Evolutionary conservation across 1,140 invertebrate genomes (phyloP).

Genomic region (Matsumurasca onukii): DNA sequence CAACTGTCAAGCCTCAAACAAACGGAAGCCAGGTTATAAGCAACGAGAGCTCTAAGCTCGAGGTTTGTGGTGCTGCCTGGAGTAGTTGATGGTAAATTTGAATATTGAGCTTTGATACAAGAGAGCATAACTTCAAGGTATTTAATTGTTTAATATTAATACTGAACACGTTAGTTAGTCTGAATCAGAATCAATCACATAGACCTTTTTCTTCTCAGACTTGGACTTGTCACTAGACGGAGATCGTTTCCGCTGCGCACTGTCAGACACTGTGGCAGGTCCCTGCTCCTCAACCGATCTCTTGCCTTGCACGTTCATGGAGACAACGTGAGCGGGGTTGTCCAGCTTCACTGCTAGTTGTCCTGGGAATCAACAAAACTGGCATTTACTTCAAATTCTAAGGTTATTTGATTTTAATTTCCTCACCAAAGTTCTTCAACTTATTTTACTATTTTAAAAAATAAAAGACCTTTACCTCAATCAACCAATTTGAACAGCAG

Average conservation of each 20-base stretch:
- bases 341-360: slow-evolving; percentile 18
- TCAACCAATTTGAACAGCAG: not conserved
- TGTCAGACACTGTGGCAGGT: not conserved
- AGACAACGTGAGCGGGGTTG: slow-evolving; percentile 13
- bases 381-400: not conserved
- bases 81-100: no score
- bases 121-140: no score
- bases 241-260: not conserved
- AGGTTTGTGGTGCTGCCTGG: no score
- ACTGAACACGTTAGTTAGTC: no score
- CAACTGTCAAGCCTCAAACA: no score
- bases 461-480: not conserved
- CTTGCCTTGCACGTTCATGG: slow-evolving; percentile 28
- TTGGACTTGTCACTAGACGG: not conserved
- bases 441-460: not conserved
- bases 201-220: not conserved
- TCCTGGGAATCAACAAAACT: slow-evolving; percentile 2
- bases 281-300: not conserved
- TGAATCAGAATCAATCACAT: not conserved
- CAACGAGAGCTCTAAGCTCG: no score
- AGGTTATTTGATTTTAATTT: not conserved
- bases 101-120: no score
- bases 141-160: no score
- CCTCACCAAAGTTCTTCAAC: not conserved
- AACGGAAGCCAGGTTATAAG: no score